Evolutionary conservation across 2,888 invertebrate species (phyloP).

Genomic region (Lasius platythorax): DNA sequence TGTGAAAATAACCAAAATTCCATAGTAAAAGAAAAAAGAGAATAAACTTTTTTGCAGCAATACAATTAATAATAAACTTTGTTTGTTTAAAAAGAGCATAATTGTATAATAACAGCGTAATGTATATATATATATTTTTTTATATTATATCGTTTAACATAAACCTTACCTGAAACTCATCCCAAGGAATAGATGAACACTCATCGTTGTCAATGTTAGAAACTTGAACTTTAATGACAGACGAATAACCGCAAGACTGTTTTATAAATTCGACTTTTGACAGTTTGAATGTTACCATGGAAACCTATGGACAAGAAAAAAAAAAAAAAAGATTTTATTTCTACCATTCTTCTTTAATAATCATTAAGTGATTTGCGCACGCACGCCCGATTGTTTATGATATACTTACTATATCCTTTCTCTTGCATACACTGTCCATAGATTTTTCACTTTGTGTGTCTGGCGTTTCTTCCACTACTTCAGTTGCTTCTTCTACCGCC

Average conservation of each 20-base stretch:
- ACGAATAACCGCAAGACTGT: constrained; percentile 90
- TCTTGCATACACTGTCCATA: constrained; percentile 92
- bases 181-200: constrained; percentile 96
- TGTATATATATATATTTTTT: constrained; percentile 18
- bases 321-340: constrained; percentile 26
- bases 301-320: constrained; percentile 83
- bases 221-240: constrained; percentile 90
- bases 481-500: constrained; percentile 93
- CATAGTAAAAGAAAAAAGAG: constrained; percentile 56
- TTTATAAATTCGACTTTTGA: constrained; percentile 91
- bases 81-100: constrained; percentile 58
- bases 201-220: constrained; percentile 92
- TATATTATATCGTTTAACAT: constrained; percentile 25
- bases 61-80: constrained; percentile 51
- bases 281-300: constrained; percentile 89
- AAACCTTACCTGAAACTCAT: constrained; percentile 94
- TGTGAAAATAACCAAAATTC: constrained; percentile 57
- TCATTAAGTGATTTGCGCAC: not conserved
- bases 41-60: constrained; percentile 57
- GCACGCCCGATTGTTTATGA: not conserved
- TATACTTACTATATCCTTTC: constrained; percentile 91
- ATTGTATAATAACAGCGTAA: constrained; percentile 57
- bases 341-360: not conserved
- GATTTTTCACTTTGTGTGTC: constrained; percentile 95
- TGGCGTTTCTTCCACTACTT: constrained; percentile 92